Evolutionary conservation across 2,888 invertebrate species (phyloP).

Genomic region (Polyommatus iphigenia): DNA sequence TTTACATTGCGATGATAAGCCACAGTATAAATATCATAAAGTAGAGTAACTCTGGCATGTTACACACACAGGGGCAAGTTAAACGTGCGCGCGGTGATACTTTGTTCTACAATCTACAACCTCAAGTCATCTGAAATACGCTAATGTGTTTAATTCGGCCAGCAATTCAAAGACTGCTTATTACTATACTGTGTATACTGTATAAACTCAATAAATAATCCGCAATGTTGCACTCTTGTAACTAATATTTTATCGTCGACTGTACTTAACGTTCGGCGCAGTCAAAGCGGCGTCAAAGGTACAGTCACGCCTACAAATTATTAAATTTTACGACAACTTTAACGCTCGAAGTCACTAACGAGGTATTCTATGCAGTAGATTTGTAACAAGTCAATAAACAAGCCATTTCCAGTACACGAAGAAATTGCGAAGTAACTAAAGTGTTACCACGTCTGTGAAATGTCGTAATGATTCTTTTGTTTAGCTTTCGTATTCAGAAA

Average conservation of each 20-base stretch:
- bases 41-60: no score
- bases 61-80: no score
- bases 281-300: constrained; percentile 35
- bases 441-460: neutral
- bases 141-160: no score
- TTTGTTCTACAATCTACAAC: no score
- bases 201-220: constrained; percentile 6
- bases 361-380: constrained; percentile 26
- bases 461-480: neutral
- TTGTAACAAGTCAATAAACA: constrained; percentile 26
- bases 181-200: no score
- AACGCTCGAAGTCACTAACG: constrained; percentile 39
- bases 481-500: neutral
- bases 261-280: constrained; percentile 11
- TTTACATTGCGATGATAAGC: neutral
- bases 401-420: neutral
- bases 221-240: constrained; percentile 11
- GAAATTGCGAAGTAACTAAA: neutral
- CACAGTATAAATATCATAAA: neutral
- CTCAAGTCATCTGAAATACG: no score
- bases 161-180: no score
- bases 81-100: no score
- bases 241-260: constrained; percentile 10
- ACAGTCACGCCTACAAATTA: constrained; percentile 52
- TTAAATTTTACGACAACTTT: constrained; percentile 60